These are phyloP conservation scores for Macrochelys suwanniensis DNA, from an alignment of 2,797 vertebrate genomes.

Conservation along the genomic window DNA sequence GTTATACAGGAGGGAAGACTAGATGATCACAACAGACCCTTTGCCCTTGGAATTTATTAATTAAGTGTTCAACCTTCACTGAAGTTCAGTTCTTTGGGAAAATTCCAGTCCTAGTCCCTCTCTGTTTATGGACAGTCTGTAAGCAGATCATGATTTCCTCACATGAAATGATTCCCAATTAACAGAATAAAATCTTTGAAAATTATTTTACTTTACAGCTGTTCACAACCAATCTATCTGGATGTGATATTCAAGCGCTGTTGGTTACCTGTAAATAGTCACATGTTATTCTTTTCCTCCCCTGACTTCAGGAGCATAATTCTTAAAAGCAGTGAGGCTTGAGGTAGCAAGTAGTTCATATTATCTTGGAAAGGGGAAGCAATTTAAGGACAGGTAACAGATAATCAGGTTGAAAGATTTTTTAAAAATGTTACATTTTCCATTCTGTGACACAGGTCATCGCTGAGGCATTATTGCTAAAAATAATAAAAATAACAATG, in stretches of 20 bases:
- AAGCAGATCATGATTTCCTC: constrained; percentile 58
- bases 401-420: constrained; percentile 77
- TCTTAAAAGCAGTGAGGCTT: constrained; percentile 57
- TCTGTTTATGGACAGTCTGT: neutral
- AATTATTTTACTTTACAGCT: neutral
- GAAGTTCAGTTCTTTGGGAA: constrained; percentile 5
- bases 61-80: neutral
- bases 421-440: constrained; percentile 74
- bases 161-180: constrained; percentile 69
- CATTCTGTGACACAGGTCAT: constrained; percentile 68
- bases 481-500: constrained; percentile 46
- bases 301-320: constrained; percentile 54
- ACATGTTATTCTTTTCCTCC: constrained; percentile 34
- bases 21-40: neutral
- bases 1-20: too few species aligned
- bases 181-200: constrained; percentile 65
- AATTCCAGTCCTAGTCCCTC: neutral
- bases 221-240: neutral
- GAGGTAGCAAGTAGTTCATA: constrained; percentile 47
- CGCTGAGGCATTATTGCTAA: constrained; percentile 75
- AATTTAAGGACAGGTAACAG: constrained; percentile 73
- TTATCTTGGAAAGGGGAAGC: constrained; percentile 62
- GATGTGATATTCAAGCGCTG: constrained; percentile 72
- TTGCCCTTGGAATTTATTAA: neutral
- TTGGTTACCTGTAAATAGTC: constrained; percentile 65